Base-by-base conservation (phyloP, 2,113 vertebrate genomes). In the Synchiropus splendidus region DNA sequence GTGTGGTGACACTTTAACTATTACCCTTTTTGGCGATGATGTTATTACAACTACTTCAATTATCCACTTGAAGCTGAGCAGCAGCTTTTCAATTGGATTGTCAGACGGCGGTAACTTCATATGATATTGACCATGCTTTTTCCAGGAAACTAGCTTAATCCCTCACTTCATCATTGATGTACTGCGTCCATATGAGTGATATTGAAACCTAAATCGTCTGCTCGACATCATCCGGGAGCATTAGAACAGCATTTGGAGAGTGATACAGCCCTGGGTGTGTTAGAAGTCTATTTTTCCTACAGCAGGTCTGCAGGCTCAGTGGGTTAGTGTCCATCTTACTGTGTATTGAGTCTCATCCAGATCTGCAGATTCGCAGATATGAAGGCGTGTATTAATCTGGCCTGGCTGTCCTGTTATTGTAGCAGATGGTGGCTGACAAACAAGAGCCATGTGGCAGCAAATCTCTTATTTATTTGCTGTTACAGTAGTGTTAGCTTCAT, bases 351-450 rank as follows among this genome's bases (percentile, higher is more conserved):
- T 65, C 32, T 0, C 33, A 39, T 62, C 72, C 72, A 79, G 49
- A 63, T 17, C 1, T 31, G 18, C 62, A 72, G 64, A 67, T 72
- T 72, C 70, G 54, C 54, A 36, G 58, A 46, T 61, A 55, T 58
- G 66, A 70, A 55, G 65, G 47, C 18, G 54, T 56, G 57, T 70
- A 63, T 69, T 83, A 79, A 83, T 83, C 70, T 71, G 65, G 44
- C 73, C 42, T 27, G 58, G 51, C 72, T 66, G 67, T 57, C 50
- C 49, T 65, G 63, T 58, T 67, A 61, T 49, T 56, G 66, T 65
- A 74, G 45, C 76, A 85, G 79, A 84, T 85, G 80, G 80, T 60
- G 60, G 54, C 61, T 61, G 51, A 71, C 54, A 64, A 70, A 64
- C 61, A 55, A 30, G 54, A 67, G 37, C 42, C 59, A 66, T 48